phyloP scores from a whole-genome alignment of 2,797 vertebrate species.

The Siniperca undulata region DNA sequence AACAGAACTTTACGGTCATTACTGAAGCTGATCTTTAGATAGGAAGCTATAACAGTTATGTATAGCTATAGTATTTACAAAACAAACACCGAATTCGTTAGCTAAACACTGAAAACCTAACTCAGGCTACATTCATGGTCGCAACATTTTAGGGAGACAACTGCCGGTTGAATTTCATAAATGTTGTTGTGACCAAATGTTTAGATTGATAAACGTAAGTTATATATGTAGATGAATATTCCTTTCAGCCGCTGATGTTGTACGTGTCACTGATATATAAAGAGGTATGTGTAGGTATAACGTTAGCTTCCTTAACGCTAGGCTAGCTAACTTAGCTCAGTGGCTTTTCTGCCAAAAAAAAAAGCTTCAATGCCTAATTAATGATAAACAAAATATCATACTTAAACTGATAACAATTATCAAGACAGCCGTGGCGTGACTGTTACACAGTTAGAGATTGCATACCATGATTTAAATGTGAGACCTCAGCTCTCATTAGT shows the following conservation, averaged over 20 bases:
- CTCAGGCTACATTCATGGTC: neutral
- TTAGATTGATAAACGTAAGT: neutral
- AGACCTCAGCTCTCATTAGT: neutral
- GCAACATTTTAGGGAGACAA: neutral
- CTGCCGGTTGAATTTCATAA: neutral
- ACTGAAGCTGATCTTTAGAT: neutral
- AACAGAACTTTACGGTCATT: neutral
- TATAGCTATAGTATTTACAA: neutral
- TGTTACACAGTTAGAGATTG: neutral
- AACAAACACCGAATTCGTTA: neutral
- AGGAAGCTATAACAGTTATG: too few species aligned
- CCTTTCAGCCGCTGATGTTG: accelerated
- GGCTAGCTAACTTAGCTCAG: conserved; percentile 38
- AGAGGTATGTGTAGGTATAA: neutral
- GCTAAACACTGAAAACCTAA: neutral
- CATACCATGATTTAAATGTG: conserved; percentile 72
- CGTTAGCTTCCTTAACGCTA: conserved; percentile 5
- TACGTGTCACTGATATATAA: neutral
- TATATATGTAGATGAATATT: neutral
- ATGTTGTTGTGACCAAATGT: neutral
- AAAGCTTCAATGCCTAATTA: neutral
- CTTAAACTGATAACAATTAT: accelerated
- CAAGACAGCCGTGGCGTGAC: accelerated
- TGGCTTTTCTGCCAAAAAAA: neutral
- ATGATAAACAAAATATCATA: accelerated